Evolutionary conservation across 2,113 vertebrate genomes (phyloP).

Genomic region (Triplophysa dalaica): DNA sequence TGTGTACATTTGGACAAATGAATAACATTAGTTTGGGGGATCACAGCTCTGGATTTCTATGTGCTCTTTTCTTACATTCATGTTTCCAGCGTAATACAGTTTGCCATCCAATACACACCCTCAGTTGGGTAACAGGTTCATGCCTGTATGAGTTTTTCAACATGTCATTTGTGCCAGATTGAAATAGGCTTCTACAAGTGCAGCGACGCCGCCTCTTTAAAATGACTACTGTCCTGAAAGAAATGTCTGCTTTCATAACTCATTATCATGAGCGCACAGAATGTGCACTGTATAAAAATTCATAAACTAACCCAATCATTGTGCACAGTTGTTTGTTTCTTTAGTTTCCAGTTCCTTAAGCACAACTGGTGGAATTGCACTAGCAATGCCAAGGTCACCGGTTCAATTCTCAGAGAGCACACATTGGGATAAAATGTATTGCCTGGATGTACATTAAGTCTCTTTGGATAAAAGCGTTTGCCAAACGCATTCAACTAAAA

Average conservation of each 20-base stretch:
- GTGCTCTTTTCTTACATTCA: not conserved
- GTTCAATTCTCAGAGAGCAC: too few species aligned
- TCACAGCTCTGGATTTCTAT: not conserved
- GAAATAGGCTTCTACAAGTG: not conserved
- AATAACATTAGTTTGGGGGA: not conserved
- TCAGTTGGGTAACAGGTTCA: not conserved
- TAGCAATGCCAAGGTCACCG: too few species aligned
- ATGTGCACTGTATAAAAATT: conserved; percentile 13
- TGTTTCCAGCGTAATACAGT: conserved; percentile 1
- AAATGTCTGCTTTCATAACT: conserved; percentile 28
- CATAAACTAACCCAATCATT: not conserved
- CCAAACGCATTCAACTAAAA: too few species aligned
- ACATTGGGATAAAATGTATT: too few species aligned
- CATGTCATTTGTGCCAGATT: not conserved
- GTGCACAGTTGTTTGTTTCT: not conserved
- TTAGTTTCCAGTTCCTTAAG: too few species aligned
- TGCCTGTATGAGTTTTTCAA: not conserved
- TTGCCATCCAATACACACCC: not conserved
- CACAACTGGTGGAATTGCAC: too few species aligned
- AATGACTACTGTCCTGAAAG: conserved; percentile 23
- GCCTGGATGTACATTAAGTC: too few species aligned
- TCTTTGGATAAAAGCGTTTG: too few species aligned
- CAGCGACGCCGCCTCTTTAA: not conserved
- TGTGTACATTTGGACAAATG: not conserved
- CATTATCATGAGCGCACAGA: not conserved